Base-by-base conservation (phyloP, 2,113 vertebrate genomes). In the Ceyx cyanopectus region DNA sequence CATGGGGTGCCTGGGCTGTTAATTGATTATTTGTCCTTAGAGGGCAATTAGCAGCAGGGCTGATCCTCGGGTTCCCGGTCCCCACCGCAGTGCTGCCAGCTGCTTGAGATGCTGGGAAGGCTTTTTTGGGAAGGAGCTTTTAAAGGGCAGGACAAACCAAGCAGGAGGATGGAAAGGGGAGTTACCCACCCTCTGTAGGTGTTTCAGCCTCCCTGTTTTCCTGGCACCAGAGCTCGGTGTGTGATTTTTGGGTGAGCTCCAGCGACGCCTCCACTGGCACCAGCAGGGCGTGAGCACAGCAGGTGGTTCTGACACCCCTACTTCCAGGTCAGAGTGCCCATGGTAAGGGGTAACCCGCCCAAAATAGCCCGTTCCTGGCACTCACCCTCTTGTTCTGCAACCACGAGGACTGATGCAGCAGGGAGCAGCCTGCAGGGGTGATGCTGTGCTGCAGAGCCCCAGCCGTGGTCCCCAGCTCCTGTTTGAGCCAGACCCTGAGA, bases 71-170 rank as follows among this genome's bases (percentile, higher is more conserved):
- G 15, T 15, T 32, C 63, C 62, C 1, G 3, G 4, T 51, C 11
- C 45, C 58, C 1, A 2, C 27, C 1, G 5, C 2, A 1, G 23
- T 20, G n/a, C 21, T 12, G 61, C 2, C 8, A 27, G 45, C 22
- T 37, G 69, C 45, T 50, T 46, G 56, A 17, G 60, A 41, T 18
- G 19, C 67, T 7, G 26, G 1, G 32, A 14, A 60, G 53, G 50
- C 4, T 80, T 60, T 78, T 62, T 37, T 40, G 63, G 75, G 81
- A 43, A 72, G 53, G 65, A 61, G 65, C 16, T 57, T 68, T 50
- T 9, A 12, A 45, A 30, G 80, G 61, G 2, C 56, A 2, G 73
- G 69, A 58, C 7, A 22, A 60, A 51, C 5, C 9, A 12, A 15
- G 63, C 0, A 2, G 54, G 51, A 22, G 16, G 34, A 37, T 50